Percentiles rank a stretch among this genome's conserved stretches.
These are phyloP conservation scores for Aphidius ervi DNA, from an alignment of 1,140 invertebrate genomes.

Conservation along the genomic window DNA sequence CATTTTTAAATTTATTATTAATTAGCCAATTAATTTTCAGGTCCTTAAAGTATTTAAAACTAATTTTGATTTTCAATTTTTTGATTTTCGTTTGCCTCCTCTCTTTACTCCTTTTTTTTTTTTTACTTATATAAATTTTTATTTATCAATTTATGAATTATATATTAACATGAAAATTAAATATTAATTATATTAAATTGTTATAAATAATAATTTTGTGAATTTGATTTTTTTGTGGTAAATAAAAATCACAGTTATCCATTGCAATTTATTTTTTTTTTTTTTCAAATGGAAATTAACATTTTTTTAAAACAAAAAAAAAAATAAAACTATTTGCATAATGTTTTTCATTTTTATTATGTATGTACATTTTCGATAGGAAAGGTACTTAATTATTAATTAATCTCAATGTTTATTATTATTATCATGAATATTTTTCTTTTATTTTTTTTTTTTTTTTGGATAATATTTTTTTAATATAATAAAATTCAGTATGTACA, in stretches of 20 bases:
- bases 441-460: slow-evolving; percentile 1
- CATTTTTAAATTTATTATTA: slow-evolving; percentile 14
- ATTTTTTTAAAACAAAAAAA: neutral
- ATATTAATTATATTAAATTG: neutral
- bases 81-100: slow-evolving; percentile 36
- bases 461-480: neutral
- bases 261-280: neutral
- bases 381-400: neutral
- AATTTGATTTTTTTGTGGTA: slow-evolving; percentile 4
- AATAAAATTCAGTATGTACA: slow-evolving; percentile 1
- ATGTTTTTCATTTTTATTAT: neutral
- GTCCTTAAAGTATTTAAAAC: slow-evolving; percentile 45
- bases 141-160: neutral
- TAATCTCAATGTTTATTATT: neutral
- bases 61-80: slow-evolving; percentile 53
- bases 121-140: neutral
- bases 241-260: slow-evolving; percentile 13
- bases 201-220: neutral
- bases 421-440: neutral
- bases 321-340: no score
- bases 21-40: slow-evolving; percentile 16
- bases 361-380: no score
- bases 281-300: slow-evolving; percentile 3
- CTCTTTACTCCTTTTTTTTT: neutral
- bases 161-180: neutral